Percentiles rank a stretch among this genome's conserved stretches.
Conservation (phyloP, 2,797 vertebrate genomes). For the Danio tinwini region DNA sequence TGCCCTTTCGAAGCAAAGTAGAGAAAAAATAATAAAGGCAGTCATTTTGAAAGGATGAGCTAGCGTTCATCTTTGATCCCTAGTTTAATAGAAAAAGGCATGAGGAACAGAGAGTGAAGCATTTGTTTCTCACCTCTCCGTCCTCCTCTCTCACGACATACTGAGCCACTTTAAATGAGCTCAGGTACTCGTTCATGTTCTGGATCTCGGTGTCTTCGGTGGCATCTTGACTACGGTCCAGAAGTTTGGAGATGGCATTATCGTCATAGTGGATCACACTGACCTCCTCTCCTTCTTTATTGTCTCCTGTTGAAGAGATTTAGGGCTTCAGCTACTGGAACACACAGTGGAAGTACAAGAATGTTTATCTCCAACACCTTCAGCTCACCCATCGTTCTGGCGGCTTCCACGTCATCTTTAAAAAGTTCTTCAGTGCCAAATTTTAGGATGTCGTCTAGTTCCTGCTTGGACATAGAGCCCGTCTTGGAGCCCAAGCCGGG, state of each 20-base stretch:
- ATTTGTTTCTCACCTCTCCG: slow-evolving; percentile 85
- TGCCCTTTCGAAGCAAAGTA: background rate
- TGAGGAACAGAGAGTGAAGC: background rate
- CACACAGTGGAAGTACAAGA: background rate
- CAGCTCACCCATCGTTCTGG: slow-evolving; percentile 49
- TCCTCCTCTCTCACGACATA: slow-evolving; percentile 98
- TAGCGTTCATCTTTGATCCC: background rate
- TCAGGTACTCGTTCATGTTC: slow-evolving; percentile 99
- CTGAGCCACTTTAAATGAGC: slow-evolving; percentile 99
- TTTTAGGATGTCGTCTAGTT: slow-evolving; percentile 97
- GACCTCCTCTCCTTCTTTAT: slow-evolving; percentile 93
- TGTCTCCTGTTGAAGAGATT: slow-evolving; percentile 82
- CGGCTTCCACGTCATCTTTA: slow-evolving; percentile 95
- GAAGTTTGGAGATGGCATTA: slow-evolving; percentile 93
- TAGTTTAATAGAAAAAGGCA: background rate
- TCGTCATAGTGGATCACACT: slow-evolving; percentile 98
- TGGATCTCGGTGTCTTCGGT: slow-evolving; percentile 96
- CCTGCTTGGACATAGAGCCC: slow-evolving; percentile 98
- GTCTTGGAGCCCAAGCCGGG: slow-evolving; percentile 97
- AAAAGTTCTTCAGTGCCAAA: slow-evolving; percentile 98
- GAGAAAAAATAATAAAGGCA: background rate
- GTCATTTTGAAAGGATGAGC: background rate
- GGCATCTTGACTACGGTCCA: slow-evolving; percentile 94
- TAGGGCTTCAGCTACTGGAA: background rate
- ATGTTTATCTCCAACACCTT: background rate